Evolutionary conservation across 2,797 vertebrate genomes (phyloP), one percentile per base, ranked within the genome.

Genomic region (Sciurus carolinensis): DNA sequence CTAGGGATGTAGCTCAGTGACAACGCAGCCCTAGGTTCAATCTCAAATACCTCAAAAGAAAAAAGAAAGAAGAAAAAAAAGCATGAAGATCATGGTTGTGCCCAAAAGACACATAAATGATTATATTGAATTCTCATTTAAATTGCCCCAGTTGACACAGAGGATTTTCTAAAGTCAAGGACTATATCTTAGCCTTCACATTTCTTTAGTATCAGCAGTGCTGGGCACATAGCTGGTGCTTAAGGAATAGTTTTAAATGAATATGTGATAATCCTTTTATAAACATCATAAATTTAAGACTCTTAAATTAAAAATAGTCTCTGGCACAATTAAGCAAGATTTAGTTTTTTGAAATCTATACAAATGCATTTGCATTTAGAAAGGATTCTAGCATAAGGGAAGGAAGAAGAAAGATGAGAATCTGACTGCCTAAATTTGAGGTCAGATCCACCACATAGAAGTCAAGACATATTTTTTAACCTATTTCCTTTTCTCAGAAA

Each of bases 241-340:
- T 91, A 54, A 69, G 13, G 75, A 90, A 69, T 17, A 76, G 13
- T 80, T 71, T 97, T 52, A 82, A 95, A 84, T 64, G 10, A 87
- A 95, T 33, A 12, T 17, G 50, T 50, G 28, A 87, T 36, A 80
- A 69, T 59, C 44, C 71, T 64, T 93, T 94, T 57, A 95, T 80
- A 91, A 90, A 39, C 11, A 88, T 79, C 66, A 79, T 75, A 75
- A 81, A 50, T 36, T 94, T 73, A 92, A 20, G 47, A 88, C 15
- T 72, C 82, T 87, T 67, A 73, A 79, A 54, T 52, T 36, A 95
- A 72, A 47, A 11, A 59, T 59, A 26, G 6, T 69, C 30, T 91
- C 82, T 90, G 52, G 24, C 42, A 87, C 6, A 83, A 50, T 72
- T 75, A 80, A 89, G 73, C 1, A 64, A 64, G 24, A 72, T 79